Evolutionary conservation across 2,797 vertebrate genomes (phyloP).

Genomic region (Hypotaenidia philippensis): DNA sequence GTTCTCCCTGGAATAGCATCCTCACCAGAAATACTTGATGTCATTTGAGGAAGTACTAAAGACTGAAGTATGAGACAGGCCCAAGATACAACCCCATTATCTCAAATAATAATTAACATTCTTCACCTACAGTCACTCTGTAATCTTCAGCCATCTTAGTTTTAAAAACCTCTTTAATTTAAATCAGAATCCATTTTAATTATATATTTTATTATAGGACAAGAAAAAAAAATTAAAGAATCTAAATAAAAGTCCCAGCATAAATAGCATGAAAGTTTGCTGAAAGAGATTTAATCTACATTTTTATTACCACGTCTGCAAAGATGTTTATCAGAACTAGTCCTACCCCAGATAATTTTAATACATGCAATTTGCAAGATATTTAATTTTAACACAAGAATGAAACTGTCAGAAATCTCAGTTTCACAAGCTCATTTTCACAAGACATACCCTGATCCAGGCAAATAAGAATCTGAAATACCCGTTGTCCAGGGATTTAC

Average conservation of each 20-base stretch:
- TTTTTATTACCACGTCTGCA: not conserved
- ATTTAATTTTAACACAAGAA: not conserved
- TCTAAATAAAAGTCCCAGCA: not conserved
- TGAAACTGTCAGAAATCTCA: not conserved
- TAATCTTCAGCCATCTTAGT: not conserved
- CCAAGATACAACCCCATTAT: not conserved
- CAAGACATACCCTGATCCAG: not conserved
- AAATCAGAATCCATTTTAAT: not conserved
- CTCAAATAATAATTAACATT: not conserved
- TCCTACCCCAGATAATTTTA: not conserved
- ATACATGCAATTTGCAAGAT: not conserved
- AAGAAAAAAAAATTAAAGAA: not conserved
- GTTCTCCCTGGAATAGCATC: not conserved
- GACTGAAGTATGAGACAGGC: not conserved
- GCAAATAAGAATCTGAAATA: not conserved
- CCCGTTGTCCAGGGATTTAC: not conserved
- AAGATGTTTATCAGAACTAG: not conserved
- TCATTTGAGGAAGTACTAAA: not conserved
- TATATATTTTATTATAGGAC: not conserved
- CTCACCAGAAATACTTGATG: not conserved
- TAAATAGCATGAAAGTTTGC: not conserved
- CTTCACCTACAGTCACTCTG: not conserved
- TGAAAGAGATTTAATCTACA: constrained; percentile 10
- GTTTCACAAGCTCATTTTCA: not conserved
- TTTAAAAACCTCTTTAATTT: not conserved